Percentiles rank a stretch among this genome's conserved stretches.
phyloP scores from a whole-genome alignment of 2,888 invertebrate species.

The Drosophila tanythrix region DNA sequence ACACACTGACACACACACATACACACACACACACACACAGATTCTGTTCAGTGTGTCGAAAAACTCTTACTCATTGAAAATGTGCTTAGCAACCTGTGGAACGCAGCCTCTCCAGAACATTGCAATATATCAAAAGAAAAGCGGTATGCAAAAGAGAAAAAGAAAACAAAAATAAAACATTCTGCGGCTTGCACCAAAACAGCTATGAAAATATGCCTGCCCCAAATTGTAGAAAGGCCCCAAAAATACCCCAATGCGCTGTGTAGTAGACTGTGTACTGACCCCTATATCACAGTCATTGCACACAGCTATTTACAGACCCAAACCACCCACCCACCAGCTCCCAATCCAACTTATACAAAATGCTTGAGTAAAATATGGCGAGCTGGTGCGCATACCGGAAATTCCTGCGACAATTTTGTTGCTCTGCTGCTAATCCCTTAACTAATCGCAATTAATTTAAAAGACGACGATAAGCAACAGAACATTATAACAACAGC shows the following conservation, averaged over 20 bases:
- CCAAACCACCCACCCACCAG: not conserved
- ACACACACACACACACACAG: not conserved
- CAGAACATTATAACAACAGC: conserved; percentile 51
- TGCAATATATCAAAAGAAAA: conserved; percentile 83
- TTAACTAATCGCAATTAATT: conserved; percentile 83
- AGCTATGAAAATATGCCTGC: conserved; percentile 48
- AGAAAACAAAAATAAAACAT: conserved; percentile 41
- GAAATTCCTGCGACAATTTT: conserved; percentile 81
- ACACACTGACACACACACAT: not conserved
- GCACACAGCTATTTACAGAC: conserved; percentile 8
- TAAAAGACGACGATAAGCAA: conserved; percentile 80
- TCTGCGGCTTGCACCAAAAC: conserved; percentile 57
- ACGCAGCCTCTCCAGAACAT: conserved; percentile 78
- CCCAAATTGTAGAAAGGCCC: conserved; percentile 23
- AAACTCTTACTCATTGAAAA: conserved; percentile 24
- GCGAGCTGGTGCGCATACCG: conserved; percentile 71
- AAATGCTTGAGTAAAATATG: conserved; percentile 73
- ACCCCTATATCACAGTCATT: conserved; percentile 25
- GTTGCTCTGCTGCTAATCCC: conserved; percentile 79
- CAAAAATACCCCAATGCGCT: not conserved
- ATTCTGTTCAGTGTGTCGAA: conserved; percentile 16
- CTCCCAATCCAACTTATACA: not conserved
- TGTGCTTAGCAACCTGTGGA: conserved; percentile 80
- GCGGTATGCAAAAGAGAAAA: conserved; percentile 62
- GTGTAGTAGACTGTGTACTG: conserved; percentile 4